Conservation (phyloP, 2,888 invertebrate species). For the Drymonia ruficornis region DNA sequence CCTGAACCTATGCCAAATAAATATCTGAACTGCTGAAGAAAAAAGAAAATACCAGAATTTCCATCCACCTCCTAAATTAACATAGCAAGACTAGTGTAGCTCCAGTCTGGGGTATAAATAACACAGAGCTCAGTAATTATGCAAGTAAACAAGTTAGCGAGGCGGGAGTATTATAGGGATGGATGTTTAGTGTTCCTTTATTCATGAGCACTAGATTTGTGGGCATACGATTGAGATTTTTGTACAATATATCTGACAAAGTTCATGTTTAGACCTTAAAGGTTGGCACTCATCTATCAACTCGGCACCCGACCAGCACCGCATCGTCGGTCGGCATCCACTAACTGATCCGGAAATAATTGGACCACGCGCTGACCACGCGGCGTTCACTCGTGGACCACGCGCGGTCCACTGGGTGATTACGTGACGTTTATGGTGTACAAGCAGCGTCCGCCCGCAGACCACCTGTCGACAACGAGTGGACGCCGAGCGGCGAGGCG, state of each 20-base stretch:
- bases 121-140: constrained; percentile 4
- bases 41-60: not conserved
- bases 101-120: not conserved
- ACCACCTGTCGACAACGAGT: too few species aligned
- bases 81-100: not conserved
- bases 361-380: too few species aligned
- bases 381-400: too few species aligned
- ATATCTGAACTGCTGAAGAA: not conserved
- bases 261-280: not conserved
- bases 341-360: too few species aligned
- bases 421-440: too few species aligned
- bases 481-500: too few species aligned
- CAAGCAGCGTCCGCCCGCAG: too few species aligned
- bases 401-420: too few species aligned
- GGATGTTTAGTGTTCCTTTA: not conserved
- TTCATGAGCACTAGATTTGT: constrained; percentile 2
- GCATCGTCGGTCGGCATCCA: too few species aligned
- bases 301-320: too few species aligned
- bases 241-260: not conserved
- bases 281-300: too few species aligned
- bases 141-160: constrained; percentile 4
- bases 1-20: too few species aligned
- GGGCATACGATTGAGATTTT: not conserved
- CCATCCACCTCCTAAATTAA: not conserved
- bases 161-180: not conserved